Evolutionary conservation across 1,140 invertebrate genomes (phyloP), one percentile per base, ranked within the genome.

Genomic region (Drosophila bocqueti): DNA sequence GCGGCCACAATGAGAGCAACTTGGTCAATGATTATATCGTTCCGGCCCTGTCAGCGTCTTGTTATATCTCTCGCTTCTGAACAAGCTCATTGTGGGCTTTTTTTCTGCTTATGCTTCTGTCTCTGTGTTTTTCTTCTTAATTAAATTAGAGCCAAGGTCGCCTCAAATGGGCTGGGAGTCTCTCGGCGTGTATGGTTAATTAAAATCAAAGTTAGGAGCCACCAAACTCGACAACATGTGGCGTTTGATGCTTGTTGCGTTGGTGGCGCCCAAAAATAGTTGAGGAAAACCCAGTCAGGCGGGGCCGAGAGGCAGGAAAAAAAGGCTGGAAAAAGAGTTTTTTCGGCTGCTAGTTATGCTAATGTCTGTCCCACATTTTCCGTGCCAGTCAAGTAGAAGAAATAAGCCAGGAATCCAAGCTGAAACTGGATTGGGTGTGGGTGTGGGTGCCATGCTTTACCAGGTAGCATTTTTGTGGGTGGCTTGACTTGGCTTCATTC

Each of bases 101-200:
- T 38, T 38, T 31, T 38, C 46, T 57, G 26, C 59, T 29, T 59
- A 49, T 63, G 24, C 45, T 57, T 42, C 49, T 71, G 31, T 46
- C 65, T 76, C 21, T 68, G 76, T 57, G 61, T 87, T 82, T 76
- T 60, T 77, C 72, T 89, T 73, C 58, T 78, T 78, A 87, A 87
- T 87, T 87, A 68, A 87, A 87, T 87, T 81, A 78, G 81, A 60
- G 62, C 40, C 86, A 89, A 87, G 83, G 83, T 89, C 84, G 54
- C 38, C 3, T 18, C 40, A 64, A 83, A 83, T 84, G 67, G 82
- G 65, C 84, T 86, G 67, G 64, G 79, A 79, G 76, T 59, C 57
- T 24, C 26, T 60, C 42, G 34, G 11, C 34, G 50, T 21, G 45
- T 40, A n/a, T 40, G 34, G 43, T 47, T 79, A 72, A 79, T 79